A percentile compares a stretch with the other conserved stretches of the same genome.
Conservation (phyloP, 2,113 vertebrate genomes). For the Grallaria varia region DNA sequence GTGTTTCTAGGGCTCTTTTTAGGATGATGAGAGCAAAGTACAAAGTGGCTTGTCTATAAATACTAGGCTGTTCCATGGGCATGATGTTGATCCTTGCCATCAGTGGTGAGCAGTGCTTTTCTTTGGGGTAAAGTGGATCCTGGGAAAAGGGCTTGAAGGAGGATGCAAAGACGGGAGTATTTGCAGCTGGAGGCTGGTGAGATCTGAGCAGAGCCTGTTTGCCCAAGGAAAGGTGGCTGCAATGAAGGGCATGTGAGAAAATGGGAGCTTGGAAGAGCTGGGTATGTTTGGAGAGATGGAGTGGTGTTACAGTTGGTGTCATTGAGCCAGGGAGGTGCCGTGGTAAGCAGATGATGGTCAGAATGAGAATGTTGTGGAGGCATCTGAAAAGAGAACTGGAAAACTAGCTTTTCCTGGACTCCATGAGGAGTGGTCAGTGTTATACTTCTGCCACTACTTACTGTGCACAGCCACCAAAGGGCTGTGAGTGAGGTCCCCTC, state of each 20-base stretch:
- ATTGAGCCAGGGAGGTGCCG: neutral
- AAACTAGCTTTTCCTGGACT: neutral
- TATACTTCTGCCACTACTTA: rapidly evolving
- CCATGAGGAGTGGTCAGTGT: neutral
- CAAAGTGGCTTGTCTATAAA: neutral
- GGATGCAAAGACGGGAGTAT: neutral
- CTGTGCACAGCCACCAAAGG: neutral
- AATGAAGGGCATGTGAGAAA: neutral
- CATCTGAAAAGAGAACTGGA: neutral
- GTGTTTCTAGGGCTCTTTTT: neutral
- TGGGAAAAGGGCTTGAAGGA: neutral
- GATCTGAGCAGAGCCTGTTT: neutral
- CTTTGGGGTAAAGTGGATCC: neutral
- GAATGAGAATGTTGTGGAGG: neutral
- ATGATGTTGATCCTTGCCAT: neutral
- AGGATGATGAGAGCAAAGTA: neutral
- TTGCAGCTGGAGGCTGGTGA: neutral
- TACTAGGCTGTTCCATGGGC: neutral
- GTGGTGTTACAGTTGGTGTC: neutral
- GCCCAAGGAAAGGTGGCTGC: rapidly evolving
- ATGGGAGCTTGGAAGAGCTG: neutral
- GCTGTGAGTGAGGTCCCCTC: neutral
- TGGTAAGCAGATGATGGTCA: neutral
- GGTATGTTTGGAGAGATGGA: rapidly evolving
- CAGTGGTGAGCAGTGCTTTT: neutral